Evolutionary conservation across 1,140 invertebrate species (phyloP).

Genomic region (Diabrotica undecimpunctata): DNA sequence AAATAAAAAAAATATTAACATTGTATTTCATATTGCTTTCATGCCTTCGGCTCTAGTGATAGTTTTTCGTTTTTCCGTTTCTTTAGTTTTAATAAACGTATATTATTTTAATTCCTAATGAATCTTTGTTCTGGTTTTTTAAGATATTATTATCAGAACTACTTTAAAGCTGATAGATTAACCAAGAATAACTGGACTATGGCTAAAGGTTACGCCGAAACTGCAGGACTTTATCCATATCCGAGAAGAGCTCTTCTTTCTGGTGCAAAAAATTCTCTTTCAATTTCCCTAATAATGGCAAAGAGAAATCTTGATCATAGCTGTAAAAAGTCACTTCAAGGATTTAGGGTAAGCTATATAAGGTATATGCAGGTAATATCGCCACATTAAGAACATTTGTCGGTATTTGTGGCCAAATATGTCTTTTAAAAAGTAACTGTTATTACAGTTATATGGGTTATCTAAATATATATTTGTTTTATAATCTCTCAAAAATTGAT

Average conservation of each 20-base stretch:
- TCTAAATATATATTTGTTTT: too few species aligned
- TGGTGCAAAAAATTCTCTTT: slow-evolving; percentile 48
- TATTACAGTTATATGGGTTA: too few species aligned
- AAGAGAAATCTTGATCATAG: slow-evolving; percentile 50
- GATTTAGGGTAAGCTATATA: slow-evolving; percentile 46
- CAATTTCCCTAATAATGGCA: slow-evolving; percentile 45
- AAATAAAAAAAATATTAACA: too few species aligned
- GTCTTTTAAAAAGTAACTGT: too few species aligned
- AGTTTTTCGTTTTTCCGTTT: not conserved
- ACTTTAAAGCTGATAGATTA: slow-evolving; percentile 6
- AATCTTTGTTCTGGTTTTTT: not conserved
- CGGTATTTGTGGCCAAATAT: too few species aligned
- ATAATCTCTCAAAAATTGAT: too few species aligned
- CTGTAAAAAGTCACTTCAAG: slow-evolving; percentile 52
- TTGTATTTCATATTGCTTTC: too few species aligned
- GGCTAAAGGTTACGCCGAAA: slow-evolving; percentile 46
- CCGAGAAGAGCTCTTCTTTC: slow-evolving; percentile 49
- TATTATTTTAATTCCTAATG: not conserved
- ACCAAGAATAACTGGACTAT: slow-evolving; percentile 45
- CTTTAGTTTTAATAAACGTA: not conserved
- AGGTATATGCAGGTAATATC: too few species aligned
- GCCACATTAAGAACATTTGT: too few species aligned
- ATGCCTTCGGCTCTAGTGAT: not conserved
- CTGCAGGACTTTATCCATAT: slow-evolving; percentile 47
- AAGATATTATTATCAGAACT: slow-evolving; percentile 27